Base-by-base conservation (phyloP, 1,140 invertebrate species). In the Rhyzopertha dominica region DNA sequence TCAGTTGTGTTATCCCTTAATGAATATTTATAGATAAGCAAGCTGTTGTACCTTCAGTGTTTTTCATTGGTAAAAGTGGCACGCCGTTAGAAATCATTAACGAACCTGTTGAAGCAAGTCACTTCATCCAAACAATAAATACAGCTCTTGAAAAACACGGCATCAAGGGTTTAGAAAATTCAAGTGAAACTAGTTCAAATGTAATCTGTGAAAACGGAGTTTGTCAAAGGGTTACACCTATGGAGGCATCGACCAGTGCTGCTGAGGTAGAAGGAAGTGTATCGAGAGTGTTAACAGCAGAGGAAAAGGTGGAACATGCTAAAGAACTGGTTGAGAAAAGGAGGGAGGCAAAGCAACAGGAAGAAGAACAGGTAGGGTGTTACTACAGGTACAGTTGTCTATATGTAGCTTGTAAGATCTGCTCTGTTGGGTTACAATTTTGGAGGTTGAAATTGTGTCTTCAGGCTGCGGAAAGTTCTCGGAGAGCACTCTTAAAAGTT, bases 41-140 rank as follows among this genome's bases (percentile, higher is more conserved):
- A 42, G 81, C 89, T 20, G 78, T 85, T 19, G 74, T 90, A 14
- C 89, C 89, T 23, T 88, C 86, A 0, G 62, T 87, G n/a, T 92
- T 85, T 68, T 91, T 91, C 59, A 91, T 93, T 63, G 85, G 84
- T 5, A 70, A 79, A 20, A 79, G 81, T 69, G 88, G 87, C 1
- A 70, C 74, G 12, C 85, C 87, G 0, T 54, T 90, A 45, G 85
- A 90, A 65, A 78, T 90, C 13, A 74, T 87, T 19, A 82, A 77
- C 24, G 83, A 82, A 9, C 68, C 64, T 5, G 59, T 71, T 17
- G 63, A 69, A 44, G 56, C 68, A 0, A 56, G 67, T 16, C 73
- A 75, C 34, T 55, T 81, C 30, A 57, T 41, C 58, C 2, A 51
- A 56, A 76, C 77, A 56, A 77, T 83, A 43, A 69, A 78, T 47